phyloP scores from a whole-genome alignment of 2,797 vertebrate species.

The Melopsittacus undulatus region DNA sequence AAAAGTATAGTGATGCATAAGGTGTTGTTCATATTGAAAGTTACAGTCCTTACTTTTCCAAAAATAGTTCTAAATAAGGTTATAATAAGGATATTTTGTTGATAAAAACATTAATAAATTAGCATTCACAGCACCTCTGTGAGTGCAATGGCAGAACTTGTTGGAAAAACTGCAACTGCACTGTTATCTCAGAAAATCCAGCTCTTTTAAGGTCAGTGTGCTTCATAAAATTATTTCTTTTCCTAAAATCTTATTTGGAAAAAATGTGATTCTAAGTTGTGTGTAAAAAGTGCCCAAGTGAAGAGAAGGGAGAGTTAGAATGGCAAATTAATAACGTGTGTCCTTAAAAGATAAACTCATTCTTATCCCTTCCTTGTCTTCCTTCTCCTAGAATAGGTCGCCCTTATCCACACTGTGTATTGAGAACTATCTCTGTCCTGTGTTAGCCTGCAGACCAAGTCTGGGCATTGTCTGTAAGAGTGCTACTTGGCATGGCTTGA shows the following conservation, averaged over 20 bases:
- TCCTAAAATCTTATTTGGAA: neutral
- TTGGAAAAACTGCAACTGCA: neutral
- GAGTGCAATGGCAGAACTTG: neutral
- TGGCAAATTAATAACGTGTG: neutral
- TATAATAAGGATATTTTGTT: neutral
- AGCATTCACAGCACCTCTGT: neutral
- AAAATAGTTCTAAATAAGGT: neutral
- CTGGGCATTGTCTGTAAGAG: neutral
- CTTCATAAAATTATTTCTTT: neutral
- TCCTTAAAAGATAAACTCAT: neutral
- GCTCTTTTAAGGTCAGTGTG: neutral
- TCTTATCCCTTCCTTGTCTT: neutral
- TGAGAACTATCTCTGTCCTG: neutral
- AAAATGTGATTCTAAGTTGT: neutral
- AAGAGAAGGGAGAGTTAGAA: neutral
- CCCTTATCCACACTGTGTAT: neutral
- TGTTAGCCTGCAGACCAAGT: neutral
- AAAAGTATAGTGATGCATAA: neutral
- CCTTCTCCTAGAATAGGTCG: neutral
- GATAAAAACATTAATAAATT: neutral
- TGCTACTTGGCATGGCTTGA: neutral
- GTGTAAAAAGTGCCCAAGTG: neutral
- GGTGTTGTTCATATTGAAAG: neutral
- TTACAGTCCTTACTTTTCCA: neutral
- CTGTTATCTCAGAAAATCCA: neutral